Evolutionary conservation across 2,888 invertebrate genomes (phyloP).

Genomic region (Neoitamus cyanurus): DNA sequence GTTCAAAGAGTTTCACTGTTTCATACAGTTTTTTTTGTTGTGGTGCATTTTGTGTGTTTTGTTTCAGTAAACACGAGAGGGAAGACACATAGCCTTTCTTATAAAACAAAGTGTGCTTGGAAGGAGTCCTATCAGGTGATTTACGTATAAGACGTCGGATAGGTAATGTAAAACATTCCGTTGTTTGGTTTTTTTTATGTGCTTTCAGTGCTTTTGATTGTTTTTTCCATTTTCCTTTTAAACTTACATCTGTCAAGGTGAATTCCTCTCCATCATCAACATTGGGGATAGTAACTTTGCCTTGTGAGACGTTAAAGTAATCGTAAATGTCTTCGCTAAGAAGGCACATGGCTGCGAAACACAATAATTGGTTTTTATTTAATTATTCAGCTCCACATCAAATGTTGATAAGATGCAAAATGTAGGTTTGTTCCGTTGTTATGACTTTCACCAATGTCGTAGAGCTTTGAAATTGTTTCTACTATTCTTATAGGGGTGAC

Average conservation of each 20-base stretch:
- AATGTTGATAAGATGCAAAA: not conserved
- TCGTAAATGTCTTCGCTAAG: slow-evolving; percentile 91
- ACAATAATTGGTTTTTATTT: slow-evolving; percentile 7
- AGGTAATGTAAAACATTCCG: slow-evolving; percentile 18
- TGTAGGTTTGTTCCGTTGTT: not conserved
- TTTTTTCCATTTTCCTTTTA: slow-evolving; percentile 34
- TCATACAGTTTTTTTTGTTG: slow-evolving; percentile 46
- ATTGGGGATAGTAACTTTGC: slow-evolving; percentile 93
- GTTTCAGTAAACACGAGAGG: not conserved
- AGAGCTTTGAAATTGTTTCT: not conserved
- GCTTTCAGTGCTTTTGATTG: slow-evolving; percentile 3
- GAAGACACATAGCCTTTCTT: not conserved
- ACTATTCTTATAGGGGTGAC: not conserved
- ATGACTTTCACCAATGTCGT: not conserved
- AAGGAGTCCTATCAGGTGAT: not conserved
- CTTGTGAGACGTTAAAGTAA: slow-evolving; percentile 95
- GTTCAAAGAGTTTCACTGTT: too few relatives aligned
- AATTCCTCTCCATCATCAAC: slow-evolving; percentile 97
- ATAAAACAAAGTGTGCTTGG: not conserved
- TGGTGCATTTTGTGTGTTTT: not conserved
- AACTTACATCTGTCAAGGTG: slow-evolving; percentile 88
- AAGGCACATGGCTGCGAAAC: slow-evolving; percentile 76
- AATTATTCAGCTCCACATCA: slow-evolving; percentile 16
- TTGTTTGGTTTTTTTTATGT: slow-evolving; percentile 14
- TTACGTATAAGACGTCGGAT: not conserved